Percentiles rank a stretch among this genome's conserved stretches.
Conservation (phyloP, 1,140 invertebrate genomes). For the Lutraria rhynchaena region DNA sequence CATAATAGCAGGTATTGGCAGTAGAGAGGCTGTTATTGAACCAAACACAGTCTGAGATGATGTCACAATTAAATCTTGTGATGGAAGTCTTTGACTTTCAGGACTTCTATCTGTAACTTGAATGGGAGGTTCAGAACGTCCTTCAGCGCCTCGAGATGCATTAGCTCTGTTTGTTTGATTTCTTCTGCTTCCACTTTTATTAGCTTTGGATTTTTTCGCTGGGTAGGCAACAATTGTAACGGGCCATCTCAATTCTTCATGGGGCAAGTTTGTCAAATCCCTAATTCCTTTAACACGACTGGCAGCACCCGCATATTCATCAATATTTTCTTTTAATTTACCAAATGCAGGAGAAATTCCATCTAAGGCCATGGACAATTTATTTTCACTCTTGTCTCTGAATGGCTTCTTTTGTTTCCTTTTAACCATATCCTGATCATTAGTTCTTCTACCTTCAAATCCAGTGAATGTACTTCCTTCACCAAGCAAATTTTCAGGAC, state of each 20-base stretch:
- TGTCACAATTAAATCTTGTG: not conserved
- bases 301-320: too few relatives aligned
- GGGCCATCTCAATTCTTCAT: not conserved
- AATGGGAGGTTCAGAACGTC: not conserved
- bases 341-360: too few relatives aligned
- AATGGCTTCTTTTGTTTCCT: not conserved
- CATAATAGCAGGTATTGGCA: too few relatives aligned
- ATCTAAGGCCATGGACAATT: too few relatives aligned
- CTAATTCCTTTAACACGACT: not conserved
- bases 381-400: not conserved
- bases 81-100: not conserved
- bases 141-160: not conserved
- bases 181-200: not conserved
- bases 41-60: constrained; percentile 3
- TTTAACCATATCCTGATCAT: not conserved
- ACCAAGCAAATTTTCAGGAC: too few relatives aligned
- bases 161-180: not conserved
- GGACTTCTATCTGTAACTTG: not conserved
- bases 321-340: too few relatives aligned
- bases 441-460: not conserved
- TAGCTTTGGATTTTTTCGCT: not conserved
- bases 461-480: too few relatives aligned
- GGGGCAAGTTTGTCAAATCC: not conserved
- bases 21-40: too few relatives aligned
- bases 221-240: not conserved